Conservation (phyloP, 2,113 vertebrate genomes). For the Chlamydotis undulata region DNA sequence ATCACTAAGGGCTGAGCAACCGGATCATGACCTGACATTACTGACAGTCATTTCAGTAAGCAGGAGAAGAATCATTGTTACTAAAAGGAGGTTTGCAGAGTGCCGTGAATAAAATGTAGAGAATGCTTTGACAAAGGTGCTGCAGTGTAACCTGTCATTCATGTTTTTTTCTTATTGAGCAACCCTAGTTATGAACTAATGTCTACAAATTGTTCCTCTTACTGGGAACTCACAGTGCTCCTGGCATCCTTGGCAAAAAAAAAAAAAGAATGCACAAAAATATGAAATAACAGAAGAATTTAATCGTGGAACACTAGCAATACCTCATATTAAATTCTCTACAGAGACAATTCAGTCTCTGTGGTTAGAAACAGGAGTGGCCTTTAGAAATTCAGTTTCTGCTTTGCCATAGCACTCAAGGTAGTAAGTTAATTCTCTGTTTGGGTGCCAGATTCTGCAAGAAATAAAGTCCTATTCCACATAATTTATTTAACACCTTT, state of each 20-base stretch:
- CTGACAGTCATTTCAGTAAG: not conserved
- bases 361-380: not conserved
- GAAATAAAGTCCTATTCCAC: not conserved
- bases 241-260: not conserved
- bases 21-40: not conserved
- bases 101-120: not conserved
- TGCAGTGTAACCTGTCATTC: not conserved
- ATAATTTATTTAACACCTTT: not conserved
- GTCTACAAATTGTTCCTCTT: not conserved
- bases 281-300: not conserved
- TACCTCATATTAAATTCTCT: not conserved
- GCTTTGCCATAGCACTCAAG: not conserved
- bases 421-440: not conserved
- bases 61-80: not conserved
- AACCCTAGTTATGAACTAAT: not conserved
- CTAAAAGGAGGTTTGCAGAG: not conserved
- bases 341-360: not conserved
- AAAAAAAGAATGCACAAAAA: not conserved
- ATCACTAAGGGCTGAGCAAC: not conserved
- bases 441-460: not conserved
- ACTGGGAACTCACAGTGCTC: not conserved
- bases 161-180: not conserved
- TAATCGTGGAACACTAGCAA: not conserved
- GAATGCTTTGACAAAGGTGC: not conserved
- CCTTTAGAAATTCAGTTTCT: not conserved